Base-by-base conservation (phyloP, 2,888 invertebrate genomes). In the Nymphalis urticae region DNA sequence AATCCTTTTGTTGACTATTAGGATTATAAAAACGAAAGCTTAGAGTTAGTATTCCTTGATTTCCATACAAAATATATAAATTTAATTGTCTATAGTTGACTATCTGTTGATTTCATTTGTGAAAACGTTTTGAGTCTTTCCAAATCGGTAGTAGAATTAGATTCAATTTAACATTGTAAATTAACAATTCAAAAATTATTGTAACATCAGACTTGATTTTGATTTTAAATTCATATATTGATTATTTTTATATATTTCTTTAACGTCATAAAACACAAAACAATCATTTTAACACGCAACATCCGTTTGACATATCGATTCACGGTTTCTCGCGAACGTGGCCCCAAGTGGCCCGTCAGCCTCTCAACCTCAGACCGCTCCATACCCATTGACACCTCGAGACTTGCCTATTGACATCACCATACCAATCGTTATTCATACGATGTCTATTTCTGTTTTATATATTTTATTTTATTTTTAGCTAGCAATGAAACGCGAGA, bases 351-450 rank as follows among this genome's bases (percentile, higher is more conserved):
- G 53, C 68, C 42, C 59, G 68, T 69, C 68, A 68, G 64, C 69
- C 60, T 64, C 71, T 72, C 61, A 19, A 19, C 62, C 48, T 36
- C n/a, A 56, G 42, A 60, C 65, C 47, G 50, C 42, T 42, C 42
- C 42, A 42, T 59, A 48, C 70, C 58, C 72, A 64, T 72, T 72
- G 72, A 72, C 72, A 62, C 72, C 69, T 72, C 54, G 72, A 72
- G 69, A 67, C 58, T 54, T 32, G 61, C 56, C 65, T 56, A 54
- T 67, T 56, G 62, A 56, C 62, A 48, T 67, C 48, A 48, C 61
- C 21, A 21, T 65, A 50, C 56, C 62, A 50, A 62, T 62, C 62
- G 48, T 62, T 50, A 62, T 61, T 56, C 56, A 48, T 50, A 62
- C 48, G n/a, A 56, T 67, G 56, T 42, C 19, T 36, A 36, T 58